A percentile compares a stretch with the other conserved stretches of the same genome.
These are phyloP conservation scores for Diprion similis DNA, from an alignment of 1,140 invertebrate genomes.

Conservation along the genomic window DNA sequence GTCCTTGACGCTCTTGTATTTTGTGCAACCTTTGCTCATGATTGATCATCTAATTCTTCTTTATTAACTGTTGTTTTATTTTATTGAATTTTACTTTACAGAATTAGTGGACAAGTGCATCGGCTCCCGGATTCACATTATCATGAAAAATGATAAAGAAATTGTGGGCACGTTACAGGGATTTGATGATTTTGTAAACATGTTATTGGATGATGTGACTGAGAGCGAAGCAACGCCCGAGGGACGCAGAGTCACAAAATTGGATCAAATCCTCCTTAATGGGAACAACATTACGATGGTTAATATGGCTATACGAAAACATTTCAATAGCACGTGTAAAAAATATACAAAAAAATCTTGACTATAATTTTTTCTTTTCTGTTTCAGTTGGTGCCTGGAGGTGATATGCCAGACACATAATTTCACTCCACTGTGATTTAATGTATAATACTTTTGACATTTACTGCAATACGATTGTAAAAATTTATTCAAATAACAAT, in stretches of 20 bases:
- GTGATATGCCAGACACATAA: slow-evolving; percentile 71
- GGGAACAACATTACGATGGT: slow-evolving; percentile 99
- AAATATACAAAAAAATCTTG: not conserved
- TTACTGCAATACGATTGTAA: not conserved
- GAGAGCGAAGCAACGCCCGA: slow-evolving; percentile 97
- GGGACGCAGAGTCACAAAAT: slow-evolving; percentile 93
- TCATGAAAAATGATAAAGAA: slow-evolving; percentile 99
- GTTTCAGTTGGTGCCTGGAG: slow-evolving; percentile 73
- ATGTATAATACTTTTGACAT: not conserved
- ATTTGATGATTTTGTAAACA: slow-evolving; percentile 99
- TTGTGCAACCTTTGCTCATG: not conserved
- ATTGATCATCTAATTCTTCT: too few relatives aligned
- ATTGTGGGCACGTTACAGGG: slow-evolving; percentile 97
- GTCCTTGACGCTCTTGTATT: slow-evolving; percentile 12
- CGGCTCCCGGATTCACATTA: slow-evolving; percentile 98
- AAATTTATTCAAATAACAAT: slow-evolving; percentile 18
- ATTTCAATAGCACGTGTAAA: slow-evolving; percentile 16
- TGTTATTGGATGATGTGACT: slow-evolving; percentile 92
- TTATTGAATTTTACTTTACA: slow-evolving; percentile 51
- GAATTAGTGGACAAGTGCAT: slow-evolving; percentile 99
- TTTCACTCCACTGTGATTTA: slow-evolving; percentile 12
- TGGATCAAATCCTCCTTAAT: slow-evolving; percentile 98
- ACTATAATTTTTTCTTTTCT: slow-evolving; percentile 36
- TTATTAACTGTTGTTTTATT: not conserved
- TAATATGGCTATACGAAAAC: slow-evolving; percentile 27